Evolutionary conservation across 2,888 invertebrate species (phyloP).

Genomic region (Latrodectus hesperus): DNA sequence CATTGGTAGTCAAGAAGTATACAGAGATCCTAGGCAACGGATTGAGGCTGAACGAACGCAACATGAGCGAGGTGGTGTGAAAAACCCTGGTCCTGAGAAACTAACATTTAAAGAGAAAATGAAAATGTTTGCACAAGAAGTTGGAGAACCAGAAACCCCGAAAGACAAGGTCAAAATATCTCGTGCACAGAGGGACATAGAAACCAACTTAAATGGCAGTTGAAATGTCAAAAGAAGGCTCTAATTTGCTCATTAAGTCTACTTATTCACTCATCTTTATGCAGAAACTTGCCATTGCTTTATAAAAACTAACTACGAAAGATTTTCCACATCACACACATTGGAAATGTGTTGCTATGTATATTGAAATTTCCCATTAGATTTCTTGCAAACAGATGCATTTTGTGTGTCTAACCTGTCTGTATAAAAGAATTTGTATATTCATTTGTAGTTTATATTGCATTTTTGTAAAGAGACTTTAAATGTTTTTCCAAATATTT

Average conservation of each 20-base stretch:
- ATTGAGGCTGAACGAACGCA: conserved; percentile 88
- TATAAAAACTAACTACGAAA: neutral
- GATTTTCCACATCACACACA: neutral
- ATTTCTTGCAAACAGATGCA: conserved; percentile 5
- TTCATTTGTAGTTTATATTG: conserved; percentile 49
- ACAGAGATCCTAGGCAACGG: conserved; percentile 92
- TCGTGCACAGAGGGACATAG: conserved; percentile 94
- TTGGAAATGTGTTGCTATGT: neutral
- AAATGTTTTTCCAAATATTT: conserved; percentile 36
- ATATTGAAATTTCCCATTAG: conserved; percentile 13
- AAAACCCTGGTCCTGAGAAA: conserved; percentile 84
- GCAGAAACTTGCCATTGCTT: conserved; percentile 1
- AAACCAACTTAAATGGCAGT: conserved; percentile 77
- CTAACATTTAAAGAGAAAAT: conserved; percentile 98
- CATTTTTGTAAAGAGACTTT: conserved; percentile 49
- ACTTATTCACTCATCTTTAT: conserved; percentile 35
- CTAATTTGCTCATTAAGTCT: conserved; percentile 23
- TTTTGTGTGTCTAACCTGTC: neutral
- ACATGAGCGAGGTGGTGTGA: conserved; percentile 74
- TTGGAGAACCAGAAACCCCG: conserved; percentile 93
- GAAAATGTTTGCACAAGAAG: conserved; percentile 99
- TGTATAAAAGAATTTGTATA: conserved; percentile 44
- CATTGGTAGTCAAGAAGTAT: conserved; percentile 98
- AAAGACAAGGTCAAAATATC: conserved; percentile 97
- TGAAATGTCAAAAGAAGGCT: conserved; percentile 13